Conservation (phyloP, 2,797 vertebrate genomes). For the Sitta carolinensis region DNA sequence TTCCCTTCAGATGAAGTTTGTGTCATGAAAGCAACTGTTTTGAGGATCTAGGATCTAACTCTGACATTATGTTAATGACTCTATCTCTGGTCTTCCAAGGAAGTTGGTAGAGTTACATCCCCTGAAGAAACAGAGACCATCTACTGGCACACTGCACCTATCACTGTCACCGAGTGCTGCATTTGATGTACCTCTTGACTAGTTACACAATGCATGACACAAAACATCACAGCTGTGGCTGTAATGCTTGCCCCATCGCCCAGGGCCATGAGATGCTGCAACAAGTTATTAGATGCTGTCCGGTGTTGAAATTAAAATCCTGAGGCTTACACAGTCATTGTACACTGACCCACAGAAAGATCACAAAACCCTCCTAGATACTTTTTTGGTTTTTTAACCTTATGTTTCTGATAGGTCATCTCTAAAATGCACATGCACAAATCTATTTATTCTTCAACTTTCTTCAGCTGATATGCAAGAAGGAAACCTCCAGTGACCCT, state of each 20-base stretch:
- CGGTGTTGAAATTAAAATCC: neutral
- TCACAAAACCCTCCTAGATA: neutral
- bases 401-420: neutral
- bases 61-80: neutral
- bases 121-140: neutral
- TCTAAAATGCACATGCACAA: neutral
- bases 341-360: neutral
- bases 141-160: neutral
- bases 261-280: neutral
- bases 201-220: neutral
- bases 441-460: neutral
- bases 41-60: neutral
- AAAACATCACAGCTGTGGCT: neutral
- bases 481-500: neutral
- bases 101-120: neutral
- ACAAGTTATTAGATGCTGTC: rapidly evolving
- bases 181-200: neutral
- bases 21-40: neutral
- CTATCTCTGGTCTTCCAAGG: neutral
- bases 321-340: neutral
- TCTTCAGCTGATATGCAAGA: neutral
- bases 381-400: neutral
- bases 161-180: neutral
- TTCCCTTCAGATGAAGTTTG: neutral
- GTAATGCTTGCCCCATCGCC: neutral